Evolutionary conservation across 2,113 vertebrate species (phyloP).

Genomic region (Pundamilia nyererei): DNA sequence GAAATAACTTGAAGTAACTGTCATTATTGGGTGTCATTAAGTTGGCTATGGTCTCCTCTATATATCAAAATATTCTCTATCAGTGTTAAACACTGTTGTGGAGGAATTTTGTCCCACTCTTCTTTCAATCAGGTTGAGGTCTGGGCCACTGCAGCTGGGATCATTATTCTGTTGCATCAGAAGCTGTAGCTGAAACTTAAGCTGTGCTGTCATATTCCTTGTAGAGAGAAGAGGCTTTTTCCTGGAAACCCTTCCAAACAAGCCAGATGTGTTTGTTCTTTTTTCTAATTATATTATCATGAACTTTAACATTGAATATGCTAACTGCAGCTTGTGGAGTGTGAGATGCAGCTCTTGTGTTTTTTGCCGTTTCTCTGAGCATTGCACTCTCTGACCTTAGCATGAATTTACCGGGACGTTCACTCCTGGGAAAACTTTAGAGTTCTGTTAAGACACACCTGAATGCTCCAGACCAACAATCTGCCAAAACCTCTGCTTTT

Average conservation of each 20-base stretch:
- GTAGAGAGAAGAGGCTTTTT: neutral
- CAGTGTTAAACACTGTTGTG: neutral
- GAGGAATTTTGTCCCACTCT: neutral
- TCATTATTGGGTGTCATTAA: neutral
- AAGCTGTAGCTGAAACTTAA: neutral
- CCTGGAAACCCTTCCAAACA: neutral
- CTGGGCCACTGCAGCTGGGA: neutral
- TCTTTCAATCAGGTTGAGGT: neutral
- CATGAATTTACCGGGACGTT: neutral
- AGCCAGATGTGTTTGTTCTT: neutral
- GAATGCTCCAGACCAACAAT: neutral
- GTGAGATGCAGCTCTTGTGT: neutral
- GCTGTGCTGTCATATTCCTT: neutral
- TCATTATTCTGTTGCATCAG: neutral
- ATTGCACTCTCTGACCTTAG: neutral
- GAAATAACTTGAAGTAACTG: neutral
- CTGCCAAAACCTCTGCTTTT: neutral
- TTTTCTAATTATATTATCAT: neutral
- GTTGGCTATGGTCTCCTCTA: neutral
- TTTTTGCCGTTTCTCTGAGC: neutral
- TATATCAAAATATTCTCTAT: neutral
- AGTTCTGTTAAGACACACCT: neutral
- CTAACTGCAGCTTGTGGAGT: neutral
- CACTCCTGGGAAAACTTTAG: neutral
- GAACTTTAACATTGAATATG: neutral